Evolutionary conservation across 2,888 invertebrate species (phyloP), one percentile per base, ranked within the genome.

Genomic region (Acanthopleura granulata): DNA sequence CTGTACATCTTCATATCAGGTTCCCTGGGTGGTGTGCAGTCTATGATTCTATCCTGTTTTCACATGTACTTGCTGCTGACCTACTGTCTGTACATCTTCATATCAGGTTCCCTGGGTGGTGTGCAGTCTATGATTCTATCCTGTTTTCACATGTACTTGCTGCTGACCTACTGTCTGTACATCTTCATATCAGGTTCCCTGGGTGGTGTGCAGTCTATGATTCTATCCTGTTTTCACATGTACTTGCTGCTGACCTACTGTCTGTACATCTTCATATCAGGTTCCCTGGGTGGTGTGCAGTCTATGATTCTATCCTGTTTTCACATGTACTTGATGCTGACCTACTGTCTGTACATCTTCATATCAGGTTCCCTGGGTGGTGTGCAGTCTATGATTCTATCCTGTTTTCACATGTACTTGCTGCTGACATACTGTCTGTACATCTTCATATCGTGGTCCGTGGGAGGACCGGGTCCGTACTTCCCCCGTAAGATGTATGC

Each of bases 401-500:
- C 40, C 40, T 40, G 9, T 40, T 6, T 40, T 75, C 57, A 82
- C 78, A 78, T 71, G 72, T 79, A 81, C 62, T 82, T 82, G 71
- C 72, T 77, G 66, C 76, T 80, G 62, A 81, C 76, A 72, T 3
- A 85, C 61, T 81, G 79, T 62, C 79, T 78, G 74, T 85, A 85
- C 25, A 81, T 77, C 18, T 75, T 79, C 62, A 76, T 75, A 75
- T 89, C 78, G n/a, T 75, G 91, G 57, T 87, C 91, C 74, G 81
- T 79, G 11, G 86, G 85, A 11, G 75, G 73, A 6, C 80, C 80
- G 3, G 91, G 94, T 3, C 94, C 92, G 81, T 91, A 87, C 81
- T 91, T 87, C 84, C 93, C 92, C 22, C 90, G 88, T 29, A 18
- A 22, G 4, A 95, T 93, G 86, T 95, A 95, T 73, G 93, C 93